phyloP scores from a whole-genome alignment of 2,113 vertebrate species.

The Leptobrachium ailaonicum region DNA sequence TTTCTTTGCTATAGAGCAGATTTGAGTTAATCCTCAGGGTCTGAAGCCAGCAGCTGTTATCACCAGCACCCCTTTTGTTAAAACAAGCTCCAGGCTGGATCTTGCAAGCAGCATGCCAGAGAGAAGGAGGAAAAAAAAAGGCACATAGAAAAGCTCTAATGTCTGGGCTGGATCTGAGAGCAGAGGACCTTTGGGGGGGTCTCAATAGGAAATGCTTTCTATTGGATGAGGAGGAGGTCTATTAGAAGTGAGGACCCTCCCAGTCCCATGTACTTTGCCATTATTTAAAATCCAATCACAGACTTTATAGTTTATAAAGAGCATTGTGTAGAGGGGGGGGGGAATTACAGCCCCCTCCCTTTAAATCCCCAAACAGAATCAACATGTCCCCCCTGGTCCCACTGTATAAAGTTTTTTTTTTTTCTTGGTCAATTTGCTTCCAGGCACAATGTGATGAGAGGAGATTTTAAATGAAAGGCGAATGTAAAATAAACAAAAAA shows the following conservation, averaged over 20 bases:
- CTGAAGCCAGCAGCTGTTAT: conserved; percentile 47
- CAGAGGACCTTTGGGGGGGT: conserved; percentile 63
- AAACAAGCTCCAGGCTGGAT: conserved; percentile 44
- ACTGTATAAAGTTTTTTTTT: too few relatives aligned
- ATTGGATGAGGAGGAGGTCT: conserved; percentile 62
- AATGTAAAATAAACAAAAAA: too few relatives aligned
- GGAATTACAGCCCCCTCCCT: conserved; percentile 49
- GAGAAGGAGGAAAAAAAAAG: conserved; percentile 47
- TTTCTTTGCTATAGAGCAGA: conserved; percentile 4
- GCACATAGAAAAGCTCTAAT: conserved; percentile 60
- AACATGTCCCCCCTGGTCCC: conserved; percentile 27
- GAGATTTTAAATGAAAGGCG: too few relatives aligned
- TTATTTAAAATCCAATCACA: conserved; percentile 57
- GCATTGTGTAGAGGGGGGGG: conserved; percentile 34
- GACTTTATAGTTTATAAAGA: conserved; percentile 51
- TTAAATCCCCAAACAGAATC: conserved; percentile 46
- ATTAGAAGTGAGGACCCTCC: conserved; percentile 54
- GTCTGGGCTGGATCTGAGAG: conserved; percentile 57
- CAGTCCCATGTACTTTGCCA: conserved; percentile 54
- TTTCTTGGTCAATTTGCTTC: too few relatives aligned
- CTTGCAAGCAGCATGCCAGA: conserved; percentile 55
- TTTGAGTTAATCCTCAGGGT: conserved; percentile 53
- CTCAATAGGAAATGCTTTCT: conserved; percentile 65
- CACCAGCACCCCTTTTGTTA: conserved; percentile 67
- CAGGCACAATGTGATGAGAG: too few relatives aligned